Evolutionary conservation across 1,140 invertebrate genomes (phyloP).

Genomic region (Meloidogyne floridensis): DNA sequence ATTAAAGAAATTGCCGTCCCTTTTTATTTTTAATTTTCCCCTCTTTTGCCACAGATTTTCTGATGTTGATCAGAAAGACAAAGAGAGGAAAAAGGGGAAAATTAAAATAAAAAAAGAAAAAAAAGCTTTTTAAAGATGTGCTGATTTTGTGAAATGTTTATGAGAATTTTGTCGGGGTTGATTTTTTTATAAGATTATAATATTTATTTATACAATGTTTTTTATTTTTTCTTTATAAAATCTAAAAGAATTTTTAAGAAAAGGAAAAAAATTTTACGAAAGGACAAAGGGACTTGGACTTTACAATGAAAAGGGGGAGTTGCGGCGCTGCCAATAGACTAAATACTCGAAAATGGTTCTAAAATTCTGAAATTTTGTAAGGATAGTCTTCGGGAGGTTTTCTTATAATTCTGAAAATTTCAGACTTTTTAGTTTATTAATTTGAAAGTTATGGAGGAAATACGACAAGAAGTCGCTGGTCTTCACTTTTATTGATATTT

Average conservation of each 20-base stretch:
- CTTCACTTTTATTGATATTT: too few species aligned
- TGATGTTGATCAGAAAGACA: not conserved
- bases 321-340: too few species aligned
- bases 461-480: too few species aligned
- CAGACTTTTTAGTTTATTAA: too few species aligned
- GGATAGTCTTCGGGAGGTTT: too few species aligned
- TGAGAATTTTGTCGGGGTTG: not conserved
- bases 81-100: not conserved
- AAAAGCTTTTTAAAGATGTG: not conserved
- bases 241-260: not conserved
- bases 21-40: not conserved
- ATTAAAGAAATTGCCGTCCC: not conserved
- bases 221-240: not conserved
- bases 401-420: too few species aligned
- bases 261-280: not conserved
- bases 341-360: too few species aligned
- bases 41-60: not conserved
- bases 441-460: too few species aligned
- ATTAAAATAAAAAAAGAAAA: not conserved
- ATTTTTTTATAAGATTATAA: slow-evolving; percentile 3
- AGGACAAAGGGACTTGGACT: not conserved
- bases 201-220: not conserved
- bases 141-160: not conserved
- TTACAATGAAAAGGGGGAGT: too few species aligned
- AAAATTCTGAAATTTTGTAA: too few species aligned